Percentiles rank a stretch among this genome's conserved stretches.
phyloP scores from a whole-genome alignment of 1,140 invertebrate genomes.

The Trichonephila clavata region DNA sequence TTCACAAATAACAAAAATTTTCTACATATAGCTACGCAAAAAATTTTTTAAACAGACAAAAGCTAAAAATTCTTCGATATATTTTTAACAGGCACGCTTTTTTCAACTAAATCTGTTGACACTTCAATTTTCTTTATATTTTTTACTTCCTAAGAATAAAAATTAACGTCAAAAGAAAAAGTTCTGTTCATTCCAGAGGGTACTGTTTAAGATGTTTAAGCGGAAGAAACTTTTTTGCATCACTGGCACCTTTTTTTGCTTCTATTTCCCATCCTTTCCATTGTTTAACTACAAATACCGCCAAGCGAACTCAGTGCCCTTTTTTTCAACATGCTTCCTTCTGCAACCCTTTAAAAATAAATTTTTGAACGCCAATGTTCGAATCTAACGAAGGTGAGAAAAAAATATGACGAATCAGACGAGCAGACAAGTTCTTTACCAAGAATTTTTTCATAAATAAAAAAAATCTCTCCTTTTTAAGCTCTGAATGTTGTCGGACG shows the following conservation, averaged over 20 bases:
- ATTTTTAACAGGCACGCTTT: too few species aligned
- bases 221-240: conserved; percentile 42
- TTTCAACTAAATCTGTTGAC: background rate
- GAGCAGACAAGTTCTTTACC: background rate
- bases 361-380: conserved; percentile 15
- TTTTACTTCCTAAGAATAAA: background rate
- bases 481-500: background rate
- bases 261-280: background rate
- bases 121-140: background rate
- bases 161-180: background rate
- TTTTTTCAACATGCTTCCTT: background rate
- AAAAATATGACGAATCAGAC: background rate
- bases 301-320: conserved; percentile 29
- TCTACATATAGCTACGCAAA: too few species aligned
- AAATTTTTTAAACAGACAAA: too few species aligned
- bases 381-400: conserved; percentile 7
- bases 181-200: background rate
- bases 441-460: background rate
- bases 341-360: conserved; percentile 19
- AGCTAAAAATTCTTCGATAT: too few species aligned
- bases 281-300: conserved; percentile 47
- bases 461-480: background rate
- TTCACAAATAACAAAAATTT: too few species aligned
- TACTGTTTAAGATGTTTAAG: conserved; percentile 31
- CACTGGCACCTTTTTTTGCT: background rate